These are phyloP conservation scores for Tachycineta bicolor DNA, from an alignment of 2,113 vertebrate species.

Conservation along the genomic window DNA sequence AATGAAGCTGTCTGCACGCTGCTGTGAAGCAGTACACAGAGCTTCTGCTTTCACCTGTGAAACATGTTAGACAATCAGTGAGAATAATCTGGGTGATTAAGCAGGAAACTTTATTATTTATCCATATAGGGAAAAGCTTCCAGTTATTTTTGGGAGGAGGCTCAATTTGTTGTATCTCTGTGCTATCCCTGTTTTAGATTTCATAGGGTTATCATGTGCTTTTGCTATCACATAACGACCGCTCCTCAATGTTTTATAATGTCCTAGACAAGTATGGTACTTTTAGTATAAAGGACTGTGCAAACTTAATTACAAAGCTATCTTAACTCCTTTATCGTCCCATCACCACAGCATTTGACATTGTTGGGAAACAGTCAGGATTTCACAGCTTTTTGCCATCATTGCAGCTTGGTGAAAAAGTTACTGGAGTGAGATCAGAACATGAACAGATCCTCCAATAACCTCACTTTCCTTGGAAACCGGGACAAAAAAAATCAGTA, in stretches of 20 bases:
- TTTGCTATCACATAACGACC: background rate
- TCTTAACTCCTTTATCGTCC: background rate
- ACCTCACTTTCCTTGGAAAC: background rate
- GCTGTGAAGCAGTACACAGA: background rate
- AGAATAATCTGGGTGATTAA: background rate
- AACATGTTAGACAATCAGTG: fast-evolving
- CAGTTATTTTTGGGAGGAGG: background rate
- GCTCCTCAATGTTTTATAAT: background rate
- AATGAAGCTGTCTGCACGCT: background rate
- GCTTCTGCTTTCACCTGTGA: background rate
- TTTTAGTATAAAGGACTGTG: background rate
- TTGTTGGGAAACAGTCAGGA: background rate
- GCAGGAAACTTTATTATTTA: background rate
- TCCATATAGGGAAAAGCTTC: background rate
- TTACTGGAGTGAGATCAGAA: background rate
- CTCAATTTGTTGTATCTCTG: background rate
- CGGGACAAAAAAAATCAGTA: background rate
- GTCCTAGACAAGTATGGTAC: background rate
- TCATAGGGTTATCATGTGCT: background rate
- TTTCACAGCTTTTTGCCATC: background rate
- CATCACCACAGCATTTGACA: background rate
- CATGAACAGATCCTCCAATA: background rate
- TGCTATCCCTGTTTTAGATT: background rate
- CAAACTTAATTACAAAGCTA: background rate
- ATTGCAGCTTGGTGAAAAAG: background rate